phyloP scores from a whole-genome alignment of 2,113 vertebrate genomes.

The Cheilinus undulatus region DNA sequence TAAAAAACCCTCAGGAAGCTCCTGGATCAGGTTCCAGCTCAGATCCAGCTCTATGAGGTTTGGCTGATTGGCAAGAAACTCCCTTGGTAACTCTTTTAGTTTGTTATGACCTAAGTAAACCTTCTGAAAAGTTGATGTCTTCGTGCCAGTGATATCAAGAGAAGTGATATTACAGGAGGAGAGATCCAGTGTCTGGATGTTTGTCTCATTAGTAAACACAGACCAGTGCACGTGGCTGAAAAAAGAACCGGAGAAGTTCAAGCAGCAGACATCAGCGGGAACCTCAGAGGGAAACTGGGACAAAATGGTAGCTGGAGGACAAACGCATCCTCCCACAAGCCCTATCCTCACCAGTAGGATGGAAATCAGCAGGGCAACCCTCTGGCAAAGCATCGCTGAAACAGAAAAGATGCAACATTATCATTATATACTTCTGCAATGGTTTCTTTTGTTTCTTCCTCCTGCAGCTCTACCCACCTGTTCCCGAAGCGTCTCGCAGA shows the following conservation, averaged over 20 bases:
- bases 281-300: constrained; percentile 71
- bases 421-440: not conserved
- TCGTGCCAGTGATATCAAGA: constrained; percentile 46
- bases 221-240: constrained; percentile 84
- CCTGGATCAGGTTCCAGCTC: constrained; percentile 82
- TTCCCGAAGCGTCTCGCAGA: constrained; percentile 38
- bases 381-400: constrained; percentile 61
- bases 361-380: constrained; percentile 54
- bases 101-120: constrained; percentile 85
- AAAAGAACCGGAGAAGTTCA: constrained; percentile 87
- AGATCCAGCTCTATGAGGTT: constrained; percentile 84
- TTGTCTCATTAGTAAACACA: constrained; percentile 69
- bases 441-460: not conserved
- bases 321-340: constrained; percentile 73
- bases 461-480: constrained; percentile 31
- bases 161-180: constrained; percentile 83
- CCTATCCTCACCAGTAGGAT: constrained; percentile 34
- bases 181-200: constrained; percentile 84
- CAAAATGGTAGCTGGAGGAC: constrained; percentile 77
- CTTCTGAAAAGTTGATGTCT: constrained; percentile 68
- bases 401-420: constrained; percentile 5
- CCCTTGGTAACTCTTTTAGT: constrained; percentile 79
- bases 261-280: constrained; percentile 80
- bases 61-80: constrained; percentile 83
- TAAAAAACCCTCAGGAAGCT: constrained; percentile 85